Evolutionary conservation across 1,140 invertebrate genomes (phyloP).

Genomic region (Drosophila lowei): DNA sequence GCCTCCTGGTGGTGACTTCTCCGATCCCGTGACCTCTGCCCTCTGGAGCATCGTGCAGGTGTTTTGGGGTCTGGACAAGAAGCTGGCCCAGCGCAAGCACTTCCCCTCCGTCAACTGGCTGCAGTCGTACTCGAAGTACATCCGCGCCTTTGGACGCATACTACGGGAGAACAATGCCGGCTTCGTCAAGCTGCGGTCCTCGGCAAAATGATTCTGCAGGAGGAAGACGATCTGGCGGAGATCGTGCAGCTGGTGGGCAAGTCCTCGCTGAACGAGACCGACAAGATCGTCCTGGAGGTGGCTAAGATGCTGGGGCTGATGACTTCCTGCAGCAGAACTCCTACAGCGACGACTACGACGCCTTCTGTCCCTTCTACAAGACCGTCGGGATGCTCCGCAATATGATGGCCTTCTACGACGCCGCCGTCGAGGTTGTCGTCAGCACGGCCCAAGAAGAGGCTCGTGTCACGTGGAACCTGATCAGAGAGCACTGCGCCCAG

Average conservation of each 20-base stretch:
- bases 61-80: constrained; percentile 99
- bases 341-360: constrained; percentile 67
- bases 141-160: constrained; percentile 90
- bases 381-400: constrained; percentile 71
- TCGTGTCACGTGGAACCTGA: constrained; percentile 67
- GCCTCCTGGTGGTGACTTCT: constrained; percentile 99
- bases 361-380: constrained; percentile 76
- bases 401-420: constrained; percentile 63
- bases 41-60: constrained; percentile 99
- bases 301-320: constrained; percentile 75
- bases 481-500: constrained; percentile 34
- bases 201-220: constrained; percentile 89
- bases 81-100: constrained; percentile 99
- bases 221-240: constrained; percentile 94
- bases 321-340: constrained; percentile 80
- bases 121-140: constrained; percentile 92
- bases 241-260: constrained; percentile 95
- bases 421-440: constrained; percentile 32
- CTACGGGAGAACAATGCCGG: constrained; percentile 89
- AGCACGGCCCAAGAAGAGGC: constrained; percentile 45
- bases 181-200: constrained; percentile 87
- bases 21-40: constrained; percentile 99
- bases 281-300: constrained; percentile 75
- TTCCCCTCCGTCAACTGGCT: constrained; percentile 99
- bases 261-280: constrained; percentile 86